Base-by-base conservation (phyloP, 2,888 invertebrate genomes). In the Zhuqinia jingwanae region DNA sequence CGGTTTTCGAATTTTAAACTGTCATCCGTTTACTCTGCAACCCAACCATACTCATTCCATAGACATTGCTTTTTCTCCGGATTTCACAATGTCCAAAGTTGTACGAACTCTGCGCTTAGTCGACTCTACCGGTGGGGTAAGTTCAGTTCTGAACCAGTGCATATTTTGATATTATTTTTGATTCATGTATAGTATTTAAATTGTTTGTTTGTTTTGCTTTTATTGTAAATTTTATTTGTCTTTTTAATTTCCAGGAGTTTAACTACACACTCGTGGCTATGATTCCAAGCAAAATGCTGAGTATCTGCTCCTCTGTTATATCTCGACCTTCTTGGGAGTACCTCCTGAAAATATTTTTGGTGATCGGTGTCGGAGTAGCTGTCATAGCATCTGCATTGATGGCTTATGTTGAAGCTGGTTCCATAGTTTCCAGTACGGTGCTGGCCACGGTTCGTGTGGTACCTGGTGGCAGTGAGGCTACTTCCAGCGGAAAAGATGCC, bases 1-100 rank as follows among this genome's bases (percentile, higher is more conserved):
- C 91, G 97, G 97, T 20, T 97, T 96, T 92, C 94, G 95, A 91
- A 94, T 97, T 50, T 93, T 96, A 78, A 95, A 96, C 91, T 97
- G 97, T 92, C 93, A 93, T 45, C 94, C 95, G 0, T 96, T 96
- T 92, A 93, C 94, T 60, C 92, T 97, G 53, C 93, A 93, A 85
- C 96, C 96, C 27, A 97, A 97, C 92, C 94, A 94, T 30, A 95
- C 95, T 5, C 94, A 94, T 90, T 95, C 95, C 92, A 95, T 98
- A 83, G 96, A 97, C 91, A 96, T 98, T 88, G 96, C 96, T 88
- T 97, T 97, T 92, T 96, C 96, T 0, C 96, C 97, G 0, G 97
- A 97, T 93, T 96, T 97, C 92, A 96, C 97, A 0, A 93, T 96
- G 91, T 94, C 96, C 0, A 94, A 95, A 88, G 94, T 97, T 53